These are phyloP conservation scores for Mastacembelus armatus DNA, from an alignment of 2,797 vertebrate genomes.

Conservation along the genomic window DNA sequence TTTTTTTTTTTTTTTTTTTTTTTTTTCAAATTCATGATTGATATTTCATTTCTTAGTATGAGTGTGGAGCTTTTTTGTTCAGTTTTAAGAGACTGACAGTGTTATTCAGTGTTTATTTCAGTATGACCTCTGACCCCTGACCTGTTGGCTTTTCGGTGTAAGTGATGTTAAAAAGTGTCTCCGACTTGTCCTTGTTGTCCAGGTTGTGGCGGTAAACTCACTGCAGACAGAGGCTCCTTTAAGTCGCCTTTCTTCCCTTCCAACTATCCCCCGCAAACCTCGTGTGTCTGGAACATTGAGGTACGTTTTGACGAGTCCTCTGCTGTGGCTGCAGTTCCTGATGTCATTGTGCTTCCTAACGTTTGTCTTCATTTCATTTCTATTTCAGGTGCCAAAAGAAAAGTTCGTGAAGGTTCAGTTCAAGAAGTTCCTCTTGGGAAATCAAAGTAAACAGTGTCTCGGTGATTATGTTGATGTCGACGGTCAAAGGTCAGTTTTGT, in stretches of 20 bases:
- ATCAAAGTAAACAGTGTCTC: conserved; percentile 61
- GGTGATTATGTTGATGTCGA: conserved; percentile 89
- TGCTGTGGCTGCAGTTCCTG: too few species aligned
- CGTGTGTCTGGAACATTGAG: conserved; percentile 90
- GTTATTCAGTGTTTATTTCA: too few species aligned
- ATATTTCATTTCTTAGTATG: too few species aligned
- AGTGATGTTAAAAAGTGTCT: too few species aligned
- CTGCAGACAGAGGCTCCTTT: conserved; percentile 79
- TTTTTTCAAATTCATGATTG: too few species aligned
- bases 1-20: too few species aligned
- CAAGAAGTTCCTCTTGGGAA: conserved; percentile 86
- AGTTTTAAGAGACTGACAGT: too few species aligned
- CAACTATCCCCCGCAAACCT: conserved; percentile 86
- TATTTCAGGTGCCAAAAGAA: conserved; percentile 81
- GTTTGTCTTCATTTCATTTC: not conserved
- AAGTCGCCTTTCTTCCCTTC: conserved; percentile 89
- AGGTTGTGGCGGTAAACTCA: conserved; percentile 88
- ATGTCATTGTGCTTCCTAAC: not conserved
- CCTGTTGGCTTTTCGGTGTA: too few species aligned
- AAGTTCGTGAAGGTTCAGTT: conserved; percentile 89
- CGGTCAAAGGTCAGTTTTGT: conserved; percentile 77
- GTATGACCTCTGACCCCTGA: too few species aligned
- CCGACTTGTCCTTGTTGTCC: conserved; percentile 9
- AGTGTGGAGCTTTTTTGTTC: too few species aligned
- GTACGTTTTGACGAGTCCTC: too few species aligned